Evolutionary conservation across 2,113 vertebrate species (phyloP).

Genomic region (Grantiella picta): DNA sequence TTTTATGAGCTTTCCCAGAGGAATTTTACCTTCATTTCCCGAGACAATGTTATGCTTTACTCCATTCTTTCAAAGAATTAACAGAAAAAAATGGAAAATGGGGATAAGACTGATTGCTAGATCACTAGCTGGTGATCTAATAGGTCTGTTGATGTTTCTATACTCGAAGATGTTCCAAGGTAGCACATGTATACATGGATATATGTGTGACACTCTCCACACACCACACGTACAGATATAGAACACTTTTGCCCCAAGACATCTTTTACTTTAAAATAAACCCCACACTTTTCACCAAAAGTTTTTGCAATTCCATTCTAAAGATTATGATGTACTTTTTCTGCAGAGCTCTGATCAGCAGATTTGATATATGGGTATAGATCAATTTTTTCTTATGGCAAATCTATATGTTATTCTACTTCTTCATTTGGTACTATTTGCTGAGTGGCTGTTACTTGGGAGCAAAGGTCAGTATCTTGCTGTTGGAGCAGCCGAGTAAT

Average conservation of each 20-base stretch:
- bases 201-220: not conserved
- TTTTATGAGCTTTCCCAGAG: constrained; percentile 56
- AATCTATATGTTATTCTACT: constrained; percentile 83
- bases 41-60: constrained; percentile 6
- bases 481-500: constrained; percentile 81
- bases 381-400: constrained; percentile 83
- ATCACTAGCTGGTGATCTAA: not conserved
- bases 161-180: not conserved
- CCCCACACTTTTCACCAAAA: not conserved
- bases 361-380: constrained; percentile 82
- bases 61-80: not conserved
- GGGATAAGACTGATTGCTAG: not conserved
- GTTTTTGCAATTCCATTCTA: constrained; percentile 43
- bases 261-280: constrained; percentile 1
- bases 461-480: constrained; percentile 84
- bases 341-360: constrained; percentile 80
- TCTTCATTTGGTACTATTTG: constrained; percentile 86
- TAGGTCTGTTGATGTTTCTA: not conserved
- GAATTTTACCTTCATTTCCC: constrained; percentile 53
- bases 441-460: constrained; percentile 84
- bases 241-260: not conserved
- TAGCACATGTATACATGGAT: not conserved
- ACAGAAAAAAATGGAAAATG: not conserved
- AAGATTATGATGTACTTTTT: constrained; percentile 63
- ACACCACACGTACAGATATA: fast-evolving